A percentile compares a stretch with the other conserved stretches of the same genome.
phyloP scores from a whole-genome alignment of 1,140 invertebrate species.

The Thaumetopoea pityocampa region DNA sequence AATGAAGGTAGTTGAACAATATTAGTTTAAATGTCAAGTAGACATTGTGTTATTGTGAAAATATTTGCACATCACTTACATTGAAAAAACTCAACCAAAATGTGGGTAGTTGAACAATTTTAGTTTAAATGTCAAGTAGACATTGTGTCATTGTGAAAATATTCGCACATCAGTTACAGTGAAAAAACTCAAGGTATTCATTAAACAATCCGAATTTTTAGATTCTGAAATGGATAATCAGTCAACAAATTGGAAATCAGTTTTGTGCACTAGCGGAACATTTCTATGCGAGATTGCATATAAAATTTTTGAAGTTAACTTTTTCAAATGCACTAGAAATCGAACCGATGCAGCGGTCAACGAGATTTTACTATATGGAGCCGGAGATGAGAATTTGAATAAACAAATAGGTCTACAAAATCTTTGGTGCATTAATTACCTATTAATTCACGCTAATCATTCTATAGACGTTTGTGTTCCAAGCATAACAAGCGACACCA shows the following conservation, averaged over 20 bases:
- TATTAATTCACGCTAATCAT: slow-evolving; percentile 35
- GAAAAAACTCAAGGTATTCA: too few relatives aligned
- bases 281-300: slow-evolving; percentile 18
- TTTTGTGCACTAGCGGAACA: slow-evolving; percentile 17
- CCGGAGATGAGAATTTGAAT: slow-evolving; percentile 26
- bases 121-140: too few relatives aligned
- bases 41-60: too few relatives aligned
- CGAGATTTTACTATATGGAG: slow-evolving; percentile 54
- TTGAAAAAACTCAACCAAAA: too few relatives aligned
- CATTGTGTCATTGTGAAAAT: too few relatives aligned
- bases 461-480: slow-evolving; percentile 49
- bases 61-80: too few relatives aligned
- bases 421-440: slow-evolving; percentile 44
- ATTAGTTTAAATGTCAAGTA: too few relatives aligned
- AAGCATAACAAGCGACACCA: slow-evolving; percentile 38
- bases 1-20: too few relatives aligned
- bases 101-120: background rate
- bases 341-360: slow-evolving; percentile 25
- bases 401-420: slow-evolving; percentile 44
- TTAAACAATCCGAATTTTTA: background rate
- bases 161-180: too few relatives aligned
- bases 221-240: slow-evolving; percentile 9
- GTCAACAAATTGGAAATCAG: slow-evolving; percentile 28
- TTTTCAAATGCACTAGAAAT: slow-evolving; percentile 15
- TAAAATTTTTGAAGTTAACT: slow-evolving; percentile 4